A percentile compares a stretch with the other conserved stretches of the same genome.
Conservation (phyloP, 2,797 vertebrate genomes). For the Falco peregrinus region DNA sequence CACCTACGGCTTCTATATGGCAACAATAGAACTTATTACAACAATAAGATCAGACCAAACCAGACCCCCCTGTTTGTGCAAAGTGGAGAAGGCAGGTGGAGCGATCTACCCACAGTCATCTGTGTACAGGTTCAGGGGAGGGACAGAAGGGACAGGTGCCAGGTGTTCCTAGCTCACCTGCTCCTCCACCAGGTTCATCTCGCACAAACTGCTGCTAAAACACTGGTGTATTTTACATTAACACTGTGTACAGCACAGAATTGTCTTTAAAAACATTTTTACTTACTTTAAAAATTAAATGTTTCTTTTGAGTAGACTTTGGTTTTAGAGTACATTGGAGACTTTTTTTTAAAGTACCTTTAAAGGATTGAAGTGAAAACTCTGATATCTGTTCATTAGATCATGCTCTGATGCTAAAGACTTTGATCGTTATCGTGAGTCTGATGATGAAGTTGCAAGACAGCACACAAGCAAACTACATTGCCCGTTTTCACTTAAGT, state of each 20-base stretch:
- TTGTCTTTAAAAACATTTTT: neutral
- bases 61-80: neutral
- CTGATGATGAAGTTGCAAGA: neutral
- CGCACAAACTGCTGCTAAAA: neutral
- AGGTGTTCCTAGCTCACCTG: rapidly evolving
- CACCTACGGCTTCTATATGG: neutral
- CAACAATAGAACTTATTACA: neutral
- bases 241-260: rapidly evolving
- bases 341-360: neutral
- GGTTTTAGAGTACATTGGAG: neutral
- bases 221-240: neutral
- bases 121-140: neutral
- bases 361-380: neutral
- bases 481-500: neutral
- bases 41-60: neutral
- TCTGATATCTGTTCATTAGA: neutral
- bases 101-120: rapidly evolving
- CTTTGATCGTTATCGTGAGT: neutral
- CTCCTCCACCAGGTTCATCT: neutral
- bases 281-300: neutral
- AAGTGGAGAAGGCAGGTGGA: neutral
- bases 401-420: neutral
- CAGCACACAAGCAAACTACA: neutral
- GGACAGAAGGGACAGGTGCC: neutral
- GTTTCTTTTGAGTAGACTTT: neutral